These are phyloP conservation scores for Limosa lapponica DNA, from an alignment of 2,797 vertebrate species.

Conservation along the genomic window DNA sequence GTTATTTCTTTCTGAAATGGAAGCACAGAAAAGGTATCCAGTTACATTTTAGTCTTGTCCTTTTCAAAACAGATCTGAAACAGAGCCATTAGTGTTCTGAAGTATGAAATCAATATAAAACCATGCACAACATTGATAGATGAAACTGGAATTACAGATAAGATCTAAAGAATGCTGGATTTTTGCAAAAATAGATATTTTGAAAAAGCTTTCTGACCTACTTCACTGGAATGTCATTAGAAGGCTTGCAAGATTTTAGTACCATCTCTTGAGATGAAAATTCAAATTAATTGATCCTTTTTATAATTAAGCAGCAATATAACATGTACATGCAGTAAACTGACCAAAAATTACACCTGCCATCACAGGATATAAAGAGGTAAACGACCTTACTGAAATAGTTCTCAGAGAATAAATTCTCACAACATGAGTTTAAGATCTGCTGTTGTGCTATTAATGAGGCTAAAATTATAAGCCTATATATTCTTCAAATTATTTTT, in stretches of 20 bases:
- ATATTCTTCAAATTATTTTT: not conserved
- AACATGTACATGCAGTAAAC: not conserved
- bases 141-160: not conserved
- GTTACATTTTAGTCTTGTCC: not conserved
- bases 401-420: not conserved
- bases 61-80: not conserved
- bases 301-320: not conserved
- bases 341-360: not conserved
- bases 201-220: not conserved
- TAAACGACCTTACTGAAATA: not conserved
- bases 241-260: not conserved
- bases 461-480: not conserved
- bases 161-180: not conserved
- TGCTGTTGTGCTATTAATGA: not conserved
- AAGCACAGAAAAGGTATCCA: not conserved
- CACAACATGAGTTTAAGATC: not conserved
- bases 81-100: not conserved
- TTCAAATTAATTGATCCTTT: not conserved
- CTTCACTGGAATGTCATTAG: not conserved
- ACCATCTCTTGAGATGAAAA: not conserved
- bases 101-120: not conserved
- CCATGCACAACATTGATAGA: not conserved
- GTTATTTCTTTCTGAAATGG: not conserved
- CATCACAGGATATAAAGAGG: not conserved
- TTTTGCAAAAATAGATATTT: not conserved